Base-by-base conservation (phyloP, 2,113 vertebrate genomes). In the Dasyornis broadbenti region DNA sequence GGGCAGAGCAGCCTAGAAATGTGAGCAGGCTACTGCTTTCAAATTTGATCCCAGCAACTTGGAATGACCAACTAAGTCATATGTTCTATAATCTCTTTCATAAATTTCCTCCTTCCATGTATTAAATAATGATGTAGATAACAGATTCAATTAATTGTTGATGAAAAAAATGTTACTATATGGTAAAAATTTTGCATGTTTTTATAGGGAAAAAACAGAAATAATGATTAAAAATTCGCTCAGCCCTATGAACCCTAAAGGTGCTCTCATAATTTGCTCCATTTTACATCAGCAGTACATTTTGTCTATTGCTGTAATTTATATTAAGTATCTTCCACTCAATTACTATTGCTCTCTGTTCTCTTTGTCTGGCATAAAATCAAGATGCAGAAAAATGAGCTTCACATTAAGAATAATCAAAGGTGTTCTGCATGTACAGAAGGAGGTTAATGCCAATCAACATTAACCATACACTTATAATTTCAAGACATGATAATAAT, bases 11-110 rank as follows among this genome's bases (percentile, higher is more conserved):
- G 63, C 77, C 77, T 84, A 90, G 91, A 96, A 97, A 97, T 92
- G 15, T 80, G 95, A 97, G 92, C 94, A 97, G 95, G 80, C 95
- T 94, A 89, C 79, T 57, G 78, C 94, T 97, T 97, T 94, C 96
- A 97, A 93, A 97, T 95, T 95, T 97, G 96, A 97, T 96, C 94
- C 84, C 81, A 95, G 83, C 95, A 93, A 96, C 95, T 95, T 97
- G 73, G 85, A 97, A 97, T 95, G 95, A 96, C 92, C 86, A 97
- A 92, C 54, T 95, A 96, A 95, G 86, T 96, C 30, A 89, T 95
- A 95, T 82, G 66, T 97, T 96, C 91, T 96, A 96, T 87, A 94
- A 96, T 96, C 90, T 94, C 95, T 39, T 92, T 90, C 90, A 95
- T 65, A 96, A 97, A 97, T 91, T 85, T 91, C 44, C 27, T 26